Base-by-base conservation (phyloP, 1,140 invertebrate genomes). In the Rhopalosiphum maidis region DNA sequence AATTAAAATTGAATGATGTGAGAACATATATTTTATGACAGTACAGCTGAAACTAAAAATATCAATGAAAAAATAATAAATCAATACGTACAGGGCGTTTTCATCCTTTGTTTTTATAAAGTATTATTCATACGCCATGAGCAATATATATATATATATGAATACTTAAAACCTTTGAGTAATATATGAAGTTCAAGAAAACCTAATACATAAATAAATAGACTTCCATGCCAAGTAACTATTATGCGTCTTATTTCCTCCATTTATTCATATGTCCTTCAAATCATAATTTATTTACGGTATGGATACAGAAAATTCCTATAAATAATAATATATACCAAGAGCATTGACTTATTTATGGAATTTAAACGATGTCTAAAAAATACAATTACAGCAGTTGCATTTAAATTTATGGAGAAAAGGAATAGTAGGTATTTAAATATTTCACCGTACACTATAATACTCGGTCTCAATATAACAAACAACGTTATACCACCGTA, bases 21-120 rank as follows among this genome's bases (percentile, higher is more conserved):
- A 30, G 60, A 68, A 30, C 30, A 30, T 68, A 68, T 30, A 4
- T 68, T n/a, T 68, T n/a, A n/a, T 68, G 60, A 68, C 82, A 37
- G 22, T 41, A 85, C 22, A 9, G 41, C 37, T n/a, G 30, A 85
- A 37, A 85, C 37, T 41, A 85, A 85, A 85, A 85, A 85, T 41
- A 85, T n/a, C 60, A 68, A 68, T 68, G 30, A 68, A 85, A 85
- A 85, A 85, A 85, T 41, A 85, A 82, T 35, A 82, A 82, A 82
- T 37, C 77, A n/a, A 82, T 82, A 82, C 15, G 35, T n/a, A 18
- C 15, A 82, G n/a, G 21, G n/a, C n/a, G 77, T 82, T 82, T 51
- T 82, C 7, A 22, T 37, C 35, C 77, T 37, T 37, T 82, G n/a
- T 35, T 82, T 35, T 82, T 37, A 82, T 82, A 7, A 11, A 82